These are phyloP conservation scores for Actinia tenebrosa DNA, from an alignment of 64 coral and sea anemone genomes.

Conservation along the genomic window DNA sequence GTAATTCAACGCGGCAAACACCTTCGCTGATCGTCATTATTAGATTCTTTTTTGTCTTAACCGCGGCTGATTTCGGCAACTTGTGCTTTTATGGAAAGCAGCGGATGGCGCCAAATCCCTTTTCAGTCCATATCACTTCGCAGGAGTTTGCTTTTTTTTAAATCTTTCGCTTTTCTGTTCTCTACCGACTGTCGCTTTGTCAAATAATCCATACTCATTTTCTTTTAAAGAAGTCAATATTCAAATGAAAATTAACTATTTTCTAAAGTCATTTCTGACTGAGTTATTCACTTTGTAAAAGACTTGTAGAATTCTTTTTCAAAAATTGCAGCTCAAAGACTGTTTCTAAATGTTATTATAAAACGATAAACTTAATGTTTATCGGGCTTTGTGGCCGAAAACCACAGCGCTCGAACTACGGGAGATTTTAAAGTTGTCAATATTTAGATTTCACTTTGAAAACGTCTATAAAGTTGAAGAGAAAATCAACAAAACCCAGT, in stretches of 20 bases:
- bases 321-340: neutral
- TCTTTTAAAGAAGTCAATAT: neutral
- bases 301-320: neutral
- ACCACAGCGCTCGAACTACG: neutral
- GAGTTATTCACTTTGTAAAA: neutral
- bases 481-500: slow-evolving; percentile 37
- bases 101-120: slow-evolving; percentile 9
- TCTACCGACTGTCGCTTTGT: neutral
- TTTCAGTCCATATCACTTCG: neutral
- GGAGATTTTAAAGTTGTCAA: slow-evolving; percentile 38
- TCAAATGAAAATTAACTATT: neutral
- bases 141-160: neutral
- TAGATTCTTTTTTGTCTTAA: neutral
- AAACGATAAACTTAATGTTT: neutral
- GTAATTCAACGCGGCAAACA: neutral
- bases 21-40: slow-evolving; percentile 9
- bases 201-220: neutral
- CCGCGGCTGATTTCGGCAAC: slow-evolving; percentile 9
- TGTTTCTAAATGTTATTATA: neutral
- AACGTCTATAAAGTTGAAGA: slow-evolving; percentile 50
- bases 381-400: neutral
- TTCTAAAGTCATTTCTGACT: neutral
- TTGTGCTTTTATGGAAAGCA: neutral
- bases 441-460: slow-evolving; percentile 53
- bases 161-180: neutral